Conservation (phyloP, 2,113 vertebrate genomes). For the Neoarius graeffei region DNA sequence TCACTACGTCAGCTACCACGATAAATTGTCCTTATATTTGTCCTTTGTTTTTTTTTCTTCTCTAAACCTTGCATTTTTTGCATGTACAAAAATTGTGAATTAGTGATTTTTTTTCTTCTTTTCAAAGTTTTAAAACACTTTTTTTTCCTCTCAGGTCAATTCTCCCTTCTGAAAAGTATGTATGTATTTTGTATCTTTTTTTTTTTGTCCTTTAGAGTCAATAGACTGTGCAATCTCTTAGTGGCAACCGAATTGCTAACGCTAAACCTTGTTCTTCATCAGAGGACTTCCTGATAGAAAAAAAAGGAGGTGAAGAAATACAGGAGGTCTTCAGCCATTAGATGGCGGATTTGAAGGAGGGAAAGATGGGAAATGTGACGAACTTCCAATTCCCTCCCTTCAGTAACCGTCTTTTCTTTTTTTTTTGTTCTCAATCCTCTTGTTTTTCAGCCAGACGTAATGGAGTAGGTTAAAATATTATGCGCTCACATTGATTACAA, state of each 20-base stretch:
- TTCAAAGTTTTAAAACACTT: conserved; percentile 82
- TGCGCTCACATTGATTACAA: conserved; percentile 65
- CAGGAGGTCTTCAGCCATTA: conserved; percentile 87
- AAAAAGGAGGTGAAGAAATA: conserved; percentile 85
- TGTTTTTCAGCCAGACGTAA: not conserved
- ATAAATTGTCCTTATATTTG: conserved; percentile 62
- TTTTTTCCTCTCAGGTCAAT: conserved; percentile 56
- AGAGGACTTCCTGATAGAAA: conserved; percentile 63
- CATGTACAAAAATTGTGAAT: conserved; percentile 90
- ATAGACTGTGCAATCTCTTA: conserved; percentile 99
- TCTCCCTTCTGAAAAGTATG: conserved; percentile 76
- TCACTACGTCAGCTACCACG: conserved; percentile 83
- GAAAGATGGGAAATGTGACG: conserved; percentile 60
- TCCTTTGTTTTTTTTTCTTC: conserved; percentile 65
- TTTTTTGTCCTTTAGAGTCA: conserved; percentile 96
- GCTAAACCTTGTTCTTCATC: conserved; percentile 81
- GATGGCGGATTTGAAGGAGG: conserved; percentile 79
- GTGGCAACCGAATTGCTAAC: conserved; percentile 93
- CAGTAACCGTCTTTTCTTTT: conserved; percentile 66
- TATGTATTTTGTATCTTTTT: conserved; percentile 53
- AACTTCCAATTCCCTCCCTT: conserved; percentile 3
- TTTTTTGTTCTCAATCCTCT: conserved; percentile 59
- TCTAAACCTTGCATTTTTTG: conserved; percentile 84
- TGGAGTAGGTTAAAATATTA: conserved; percentile 36
- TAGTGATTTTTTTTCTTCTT: conserved; percentile 76